Base-by-base conservation (phyloP, 2,113 vertebrate genomes). In the Scatophagus argus region DNA sequence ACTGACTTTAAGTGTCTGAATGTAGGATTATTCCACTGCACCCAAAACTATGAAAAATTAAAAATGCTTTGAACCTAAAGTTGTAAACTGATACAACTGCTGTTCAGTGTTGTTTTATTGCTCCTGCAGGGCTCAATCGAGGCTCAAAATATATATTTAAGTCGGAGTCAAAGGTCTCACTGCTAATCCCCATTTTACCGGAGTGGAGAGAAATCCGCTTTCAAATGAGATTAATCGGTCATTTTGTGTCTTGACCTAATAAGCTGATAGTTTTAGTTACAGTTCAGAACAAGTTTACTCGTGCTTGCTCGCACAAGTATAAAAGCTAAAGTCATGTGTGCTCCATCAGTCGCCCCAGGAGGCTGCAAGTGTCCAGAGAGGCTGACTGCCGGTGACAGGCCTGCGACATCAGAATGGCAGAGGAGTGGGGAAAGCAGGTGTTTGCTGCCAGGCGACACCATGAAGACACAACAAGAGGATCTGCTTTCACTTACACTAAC, bases 401-500 rank as follows among this genome's bases (percentile, higher is more conserved):
- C 54, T 47, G 36, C 19, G 21, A 60, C 32, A 76, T 60, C 77
- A 89, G 17, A 83, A 96, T 97, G 95, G 93, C 95, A 84, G 93
- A 95, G 32, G 88, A 73, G 2, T 95, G 95, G 96, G 91, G 92
- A 63, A 92, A 93, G 29, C 88, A 84, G 6, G 71, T 73, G 0
- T 95, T 92, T 79, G 92, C 94, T 68, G 94, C 95, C 38, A 93
- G 95, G 71, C 90, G 90, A 25, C 68, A 84, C 16, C 49, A 88
- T 51, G 96, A 97, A 21, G 95, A 95, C 0, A 94, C 95, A 59
- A 97, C 96, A 11, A 92, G 72, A 8, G 91, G 88, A 0, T 61
- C 94, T 25, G 4, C 89, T 59, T 97, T 97, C 10, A 43, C 0
- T 64, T 97, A 96, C 78, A 96, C 96, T 81, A 96, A 96, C 93